Evolutionary conservation across 2,888 invertebrate genomes (phyloP).

Genomic region (Drosophila ustulata): DNA sequence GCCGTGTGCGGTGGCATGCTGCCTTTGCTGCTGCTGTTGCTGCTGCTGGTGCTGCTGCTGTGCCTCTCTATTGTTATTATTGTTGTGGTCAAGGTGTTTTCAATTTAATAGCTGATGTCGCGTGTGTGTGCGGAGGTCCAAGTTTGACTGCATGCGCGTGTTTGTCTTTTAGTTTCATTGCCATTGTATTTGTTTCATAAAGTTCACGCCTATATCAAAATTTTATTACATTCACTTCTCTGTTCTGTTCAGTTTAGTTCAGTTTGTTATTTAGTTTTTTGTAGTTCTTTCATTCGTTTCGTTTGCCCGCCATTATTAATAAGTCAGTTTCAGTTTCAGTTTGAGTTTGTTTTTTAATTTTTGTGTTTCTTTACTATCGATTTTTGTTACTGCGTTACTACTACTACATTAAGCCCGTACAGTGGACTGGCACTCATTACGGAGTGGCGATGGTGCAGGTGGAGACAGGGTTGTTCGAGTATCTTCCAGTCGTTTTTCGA

Average conservation of each 20-base stretch:
- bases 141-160: conserved; percentile 68
- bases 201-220: conserved; percentile 80
- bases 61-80: conserved; percentile 21
- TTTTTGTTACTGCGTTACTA: conserved; percentile 49
- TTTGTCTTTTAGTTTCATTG: conserved; percentile 65
- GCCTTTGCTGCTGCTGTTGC: conserved; percentile 18
- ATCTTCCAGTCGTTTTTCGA: conserved; percentile 75
- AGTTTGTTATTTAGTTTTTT: conserved; percentile 9
- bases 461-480: conserved; percentile 16
- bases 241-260: conserved; percentile 19
- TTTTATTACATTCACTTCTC: conserved; percentile 58
- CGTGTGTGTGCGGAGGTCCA: conserved; percentile 33
- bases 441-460: conserved; percentile 5
- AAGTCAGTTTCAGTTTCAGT: conserved; percentile 45
- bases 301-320: conserved; percentile 67
- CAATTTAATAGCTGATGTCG: conserved; percentile 63
- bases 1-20: neutral
- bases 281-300: conserved; percentile 17
- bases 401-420: conserved; percentile 9
- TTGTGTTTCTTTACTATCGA: conserved; percentile 74
- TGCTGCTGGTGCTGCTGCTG: conserved; percentile 24
- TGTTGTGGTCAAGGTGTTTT: conserved; percentile 68
- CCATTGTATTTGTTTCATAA: conserved; percentile 54
- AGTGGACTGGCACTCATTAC: conserved; percentile 49
- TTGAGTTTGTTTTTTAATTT: conserved; percentile 56